phyloP scores from a whole-genome alignment of 2,797 vertebrate species.

The Propithecus deckenii region DNA sequence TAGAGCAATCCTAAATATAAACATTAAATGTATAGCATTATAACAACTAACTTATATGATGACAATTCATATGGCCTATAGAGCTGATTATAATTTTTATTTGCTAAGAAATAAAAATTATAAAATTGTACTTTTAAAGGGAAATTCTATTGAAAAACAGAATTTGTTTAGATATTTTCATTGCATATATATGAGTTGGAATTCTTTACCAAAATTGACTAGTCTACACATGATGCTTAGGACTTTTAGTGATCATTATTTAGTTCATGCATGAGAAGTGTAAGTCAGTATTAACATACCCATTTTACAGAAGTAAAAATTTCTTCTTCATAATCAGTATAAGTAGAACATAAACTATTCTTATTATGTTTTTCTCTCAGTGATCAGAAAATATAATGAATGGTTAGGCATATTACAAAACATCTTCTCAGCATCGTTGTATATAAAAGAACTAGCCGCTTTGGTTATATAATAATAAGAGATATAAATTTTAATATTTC shows the following conservation, averaged over 20 bases:
- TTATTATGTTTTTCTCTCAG: not conserved
- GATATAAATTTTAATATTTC: not conserved
- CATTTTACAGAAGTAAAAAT: not conserved
- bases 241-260: conserved; percentile 33
- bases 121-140: not conserved
- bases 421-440: not conserved
- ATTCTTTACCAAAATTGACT: conserved; percentile 6
- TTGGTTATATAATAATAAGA: not conserved
- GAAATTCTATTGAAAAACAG: not conserved
- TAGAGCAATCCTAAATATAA: not conserved
- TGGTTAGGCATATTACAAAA: not conserved
- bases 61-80: not conserved
- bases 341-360: not conserved
- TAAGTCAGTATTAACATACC: not conserved
- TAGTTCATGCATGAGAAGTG: not conserved
- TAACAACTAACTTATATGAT: not conserved
- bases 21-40: not conserved
- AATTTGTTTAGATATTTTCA: conserved; percentile 16
- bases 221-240: not conserved
- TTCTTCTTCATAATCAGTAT: not conserved
- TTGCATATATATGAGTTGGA: not conserved
- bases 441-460: not conserved
- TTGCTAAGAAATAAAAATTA: not conserved
- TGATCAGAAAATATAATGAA: not conserved
- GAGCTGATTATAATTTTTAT: not conserved